Evolutionary conservation across 2,113 vertebrate genomes (phyloP).

Genomic region (Irena cyanogastra): DNA sequence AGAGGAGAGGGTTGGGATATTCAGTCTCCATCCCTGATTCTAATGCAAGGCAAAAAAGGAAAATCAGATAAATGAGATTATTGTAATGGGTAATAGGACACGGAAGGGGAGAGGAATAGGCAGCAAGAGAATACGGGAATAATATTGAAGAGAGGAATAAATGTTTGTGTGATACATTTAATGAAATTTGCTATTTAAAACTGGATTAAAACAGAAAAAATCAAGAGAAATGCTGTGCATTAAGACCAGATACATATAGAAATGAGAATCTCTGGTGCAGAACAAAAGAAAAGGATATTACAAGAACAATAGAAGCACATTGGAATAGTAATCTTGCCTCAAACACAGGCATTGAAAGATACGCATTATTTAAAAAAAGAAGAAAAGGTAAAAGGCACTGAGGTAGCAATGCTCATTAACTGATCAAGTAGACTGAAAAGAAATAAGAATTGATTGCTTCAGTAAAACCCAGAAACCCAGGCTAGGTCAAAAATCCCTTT

Average conservation of each 20-base stretch:
- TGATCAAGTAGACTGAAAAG: constrained; percentile 45
- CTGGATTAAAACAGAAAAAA: constrained; percentile 57
- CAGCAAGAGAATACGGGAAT: constrained; percentile 42
- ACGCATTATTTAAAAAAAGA: constrained; percentile 31
- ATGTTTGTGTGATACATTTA: constrained; percentile 39
- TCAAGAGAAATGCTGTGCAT: constrained; percentile 40
- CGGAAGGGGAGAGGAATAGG: constrained; percentile 28
- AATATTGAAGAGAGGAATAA: constrained; percentile 29
- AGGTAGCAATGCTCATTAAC: constrained; percentile 44
- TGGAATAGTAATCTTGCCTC: constrained; percentile 1
- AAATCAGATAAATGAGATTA: constrained; percentile 33
- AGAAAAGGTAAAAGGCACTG: constrained; percentile 24
- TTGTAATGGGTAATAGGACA: constrained; percentile 43
- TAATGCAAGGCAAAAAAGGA: neutral
- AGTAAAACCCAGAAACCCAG: neutral
- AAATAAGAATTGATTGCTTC: constrained; percentile 43
- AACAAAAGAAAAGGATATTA: constrained; percentile 37
- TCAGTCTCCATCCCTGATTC: neutral
- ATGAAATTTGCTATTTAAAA: constrained; percentile 56
- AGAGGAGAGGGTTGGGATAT: neutral
- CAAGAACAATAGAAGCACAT: constrained; percentile 1
- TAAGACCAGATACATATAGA: constrained; percentile 22
- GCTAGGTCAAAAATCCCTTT: neutral
- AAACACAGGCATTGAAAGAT: constrained; percentile 2
- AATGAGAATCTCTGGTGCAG: constrained; percentile 21